These are phyloP conservation scores for Heliconius aoede DNA, from an alignment of 2,888 invertebrate genomes.

Conservation along the genomic window DNA sequence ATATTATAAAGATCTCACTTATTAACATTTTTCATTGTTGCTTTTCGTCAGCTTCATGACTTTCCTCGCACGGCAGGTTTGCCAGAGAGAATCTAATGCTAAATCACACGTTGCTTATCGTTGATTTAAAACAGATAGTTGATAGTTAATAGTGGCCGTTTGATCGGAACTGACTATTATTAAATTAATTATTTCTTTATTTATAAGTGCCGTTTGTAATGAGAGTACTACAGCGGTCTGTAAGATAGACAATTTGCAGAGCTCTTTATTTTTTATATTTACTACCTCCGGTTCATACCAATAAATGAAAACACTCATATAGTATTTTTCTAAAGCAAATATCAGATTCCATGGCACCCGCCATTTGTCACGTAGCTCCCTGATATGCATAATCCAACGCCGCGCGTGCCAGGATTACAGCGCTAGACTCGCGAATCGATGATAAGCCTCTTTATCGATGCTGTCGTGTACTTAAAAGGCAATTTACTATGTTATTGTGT, in stretches of 20 bases:
- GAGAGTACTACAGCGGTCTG: too few relatives aligned
- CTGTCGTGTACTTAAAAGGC: slow-evolving; percentile 12
- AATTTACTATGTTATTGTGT: slow-evolving; percentile 6
- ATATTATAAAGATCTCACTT: background rate
- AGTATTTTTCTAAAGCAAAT: slow-evolving; percentile 14
- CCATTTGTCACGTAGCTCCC: slow-evolving; percentile 18
- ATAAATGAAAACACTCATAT: background rate
- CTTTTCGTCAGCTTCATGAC: background rate
- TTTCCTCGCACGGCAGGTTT: too few relatives aligned
- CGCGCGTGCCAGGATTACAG: slow-evolving; percentile 14
- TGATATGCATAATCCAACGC: slow-evolving; percentile 21
- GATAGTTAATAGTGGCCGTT: too few relatives aligned
- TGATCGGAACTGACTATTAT: too few relatives aligned
- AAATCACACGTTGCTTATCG: too few relatives aligned
- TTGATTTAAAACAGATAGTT: too few relatives aligned
- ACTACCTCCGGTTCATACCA: background rate
- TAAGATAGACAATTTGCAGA: too few relatives aligned
- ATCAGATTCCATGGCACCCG: background rate
- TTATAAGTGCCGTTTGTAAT: too few relatives aligned
- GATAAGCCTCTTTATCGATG: slow-evolving; percentile 30
- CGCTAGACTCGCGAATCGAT: slow-evolving; percentile 15
- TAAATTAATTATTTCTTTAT: too few relatives aligned
- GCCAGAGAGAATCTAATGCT: too few relatives aligned
- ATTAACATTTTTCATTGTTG: background rate
- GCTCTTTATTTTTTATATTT: background rate